Evolutionary conservation across 2,797 vertebrate genomes (phyloP).

Genomic region (Pempheris klunzingeri): DNA sequence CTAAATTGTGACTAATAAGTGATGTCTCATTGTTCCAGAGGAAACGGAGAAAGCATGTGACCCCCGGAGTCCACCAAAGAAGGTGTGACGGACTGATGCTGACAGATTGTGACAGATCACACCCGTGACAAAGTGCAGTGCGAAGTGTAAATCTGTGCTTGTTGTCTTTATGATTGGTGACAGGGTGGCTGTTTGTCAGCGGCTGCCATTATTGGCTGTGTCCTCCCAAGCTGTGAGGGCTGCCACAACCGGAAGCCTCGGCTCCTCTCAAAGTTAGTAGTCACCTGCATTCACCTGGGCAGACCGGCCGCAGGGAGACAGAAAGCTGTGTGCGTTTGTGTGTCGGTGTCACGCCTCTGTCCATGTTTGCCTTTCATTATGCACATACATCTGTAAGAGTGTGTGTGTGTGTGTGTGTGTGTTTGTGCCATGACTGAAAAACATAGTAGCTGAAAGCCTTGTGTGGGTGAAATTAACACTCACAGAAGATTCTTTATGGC

Average conservation of each 20-base stretch:
- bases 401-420: slow-evolving; percentile 11
- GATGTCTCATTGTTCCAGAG: not conserved
- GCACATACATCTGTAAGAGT: slow-evolving; percentile 12
- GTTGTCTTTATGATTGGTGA: slow-evolving; percentile 70
- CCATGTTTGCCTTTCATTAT: slow-evolving; percentile 17
- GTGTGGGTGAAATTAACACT: slow-evolving; percentile 29
- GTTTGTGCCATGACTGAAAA: slow-evolving; percentile 8
- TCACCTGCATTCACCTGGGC: slow-evolving; percentile 44
- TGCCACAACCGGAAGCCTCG: slow-evolving; percentile 34
- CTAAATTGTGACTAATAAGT: slow-evolving; percentile 11
- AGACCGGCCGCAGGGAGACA: slow-evolving; percentile 11
- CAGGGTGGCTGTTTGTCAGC: slow-evolving; percentile 44
- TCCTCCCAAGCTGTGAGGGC: slow-evolving; percentile 32
- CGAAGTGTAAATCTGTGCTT: slow-evolving; percentile 62
- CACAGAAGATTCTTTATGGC: slow-evolving; percentile 32
- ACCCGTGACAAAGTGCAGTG: slow-evolving; percentile 59
- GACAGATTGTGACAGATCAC: slow-evolving; percentile 59
- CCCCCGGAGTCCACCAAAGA: slow-evolving; percentile 17
- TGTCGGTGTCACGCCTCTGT: slow-evolving; percentile 11
- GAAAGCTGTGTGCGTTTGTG: not conserved
- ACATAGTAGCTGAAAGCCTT: slow-evolving; percentile 26
- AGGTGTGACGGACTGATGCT: slow-evolving; percentile 18
- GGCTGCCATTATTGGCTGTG: slow-evolving; percentile 49
- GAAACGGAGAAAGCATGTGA: not conserved
- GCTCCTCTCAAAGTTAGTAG: slow-evolving; percentile 50